Conservation (phyloP, 2,113 vertebrate genomes). For the Coregonus clupeaformis region DNA sequence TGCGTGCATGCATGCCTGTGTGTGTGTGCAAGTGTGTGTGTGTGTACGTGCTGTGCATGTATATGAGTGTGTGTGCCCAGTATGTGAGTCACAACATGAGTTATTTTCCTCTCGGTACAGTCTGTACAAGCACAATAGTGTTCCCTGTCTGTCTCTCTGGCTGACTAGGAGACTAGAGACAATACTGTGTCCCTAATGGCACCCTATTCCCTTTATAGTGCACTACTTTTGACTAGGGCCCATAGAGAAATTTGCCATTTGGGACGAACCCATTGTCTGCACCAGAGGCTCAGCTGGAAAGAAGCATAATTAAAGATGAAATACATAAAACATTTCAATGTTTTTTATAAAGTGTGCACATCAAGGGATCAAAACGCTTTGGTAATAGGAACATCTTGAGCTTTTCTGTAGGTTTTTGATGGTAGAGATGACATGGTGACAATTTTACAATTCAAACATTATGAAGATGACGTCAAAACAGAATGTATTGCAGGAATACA, state of each 20-base stretch:
- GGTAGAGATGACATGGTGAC: not conserved
- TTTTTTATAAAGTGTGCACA: not conserved
- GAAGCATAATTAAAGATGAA: conserved; percentile 2
- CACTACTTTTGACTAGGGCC: no score
- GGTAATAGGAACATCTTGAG: not conserved
- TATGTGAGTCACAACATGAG: not conserved
- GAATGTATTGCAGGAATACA: no score
- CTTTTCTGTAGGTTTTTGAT: not conserved
- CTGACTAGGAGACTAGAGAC: conserved; percentile 1
- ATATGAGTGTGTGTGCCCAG: no score
- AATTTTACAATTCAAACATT: not conserved
- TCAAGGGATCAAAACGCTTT: not conserved
- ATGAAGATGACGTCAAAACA: no score
- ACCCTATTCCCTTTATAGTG: no score
- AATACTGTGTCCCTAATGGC: no score
- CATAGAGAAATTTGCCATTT: no score
- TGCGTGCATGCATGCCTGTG: not conserved
- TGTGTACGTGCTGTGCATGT: not conserved
- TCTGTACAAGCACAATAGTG: not conserved
- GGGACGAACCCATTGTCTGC: not conserved
- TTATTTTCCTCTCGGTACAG: not conserved
- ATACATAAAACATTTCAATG: not conserved
- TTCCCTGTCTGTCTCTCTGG: not conserved
- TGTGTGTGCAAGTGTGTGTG: not conserved
- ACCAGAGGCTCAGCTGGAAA: not conserved